These are phyloP conservation scores for Drosophila obscura DNA, from an alignment of 1,140 invertebrate genomes.

Conservation along the genomic window DNA sequence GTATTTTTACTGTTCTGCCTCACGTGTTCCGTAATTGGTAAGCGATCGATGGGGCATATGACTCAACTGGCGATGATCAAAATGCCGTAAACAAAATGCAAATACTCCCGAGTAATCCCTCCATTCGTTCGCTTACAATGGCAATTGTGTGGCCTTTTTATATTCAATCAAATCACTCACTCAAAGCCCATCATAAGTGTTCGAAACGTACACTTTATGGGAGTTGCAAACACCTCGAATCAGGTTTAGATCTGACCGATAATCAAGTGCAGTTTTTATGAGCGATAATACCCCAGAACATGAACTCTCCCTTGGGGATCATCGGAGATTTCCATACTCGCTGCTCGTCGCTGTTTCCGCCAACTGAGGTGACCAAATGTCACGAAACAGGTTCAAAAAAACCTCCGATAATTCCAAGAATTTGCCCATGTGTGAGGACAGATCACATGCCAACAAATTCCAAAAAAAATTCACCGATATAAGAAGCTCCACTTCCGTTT, in stretches of 20 bases:
- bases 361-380: slow-evolving; percentile 27
- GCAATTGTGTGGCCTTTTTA: background rate
- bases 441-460: background rate
- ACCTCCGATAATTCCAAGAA: slow-evolving; percentile 13
- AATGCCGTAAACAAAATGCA: slow-evolving; percentile 41
- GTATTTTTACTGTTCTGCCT: slow-evolving; percentile 61
- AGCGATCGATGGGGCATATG: slow-evolving; percentile 20
- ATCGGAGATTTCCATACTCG: slow-evolving; percentile 33
- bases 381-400: slow-evolving; percentile 25
- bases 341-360: slow-evolving; percentile 19
- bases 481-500: slow-evolving; percentile 26
- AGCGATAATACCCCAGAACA: slow-evolving; percentile 9
- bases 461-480: background rate
- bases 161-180: slow-evolving; percentile 1
- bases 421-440: background rate
- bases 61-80: slow-evolving; percentile 20
- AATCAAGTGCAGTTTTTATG: slow-evolving; percentile 38
- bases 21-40: slow-evolving; percentile 67
- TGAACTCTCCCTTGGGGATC: background rate
- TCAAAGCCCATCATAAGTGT: too few species aligned
- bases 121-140: background rate
- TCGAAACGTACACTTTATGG: too few species aligned
- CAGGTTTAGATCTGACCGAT: slow-evolving; percentile 29
- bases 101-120: slow-evolving; percentile 7
- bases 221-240: slow-evolving; percentile 4